Conservation (phyloP, 1,140 invertebrate genomes). For the Physella acuta region DNA sequence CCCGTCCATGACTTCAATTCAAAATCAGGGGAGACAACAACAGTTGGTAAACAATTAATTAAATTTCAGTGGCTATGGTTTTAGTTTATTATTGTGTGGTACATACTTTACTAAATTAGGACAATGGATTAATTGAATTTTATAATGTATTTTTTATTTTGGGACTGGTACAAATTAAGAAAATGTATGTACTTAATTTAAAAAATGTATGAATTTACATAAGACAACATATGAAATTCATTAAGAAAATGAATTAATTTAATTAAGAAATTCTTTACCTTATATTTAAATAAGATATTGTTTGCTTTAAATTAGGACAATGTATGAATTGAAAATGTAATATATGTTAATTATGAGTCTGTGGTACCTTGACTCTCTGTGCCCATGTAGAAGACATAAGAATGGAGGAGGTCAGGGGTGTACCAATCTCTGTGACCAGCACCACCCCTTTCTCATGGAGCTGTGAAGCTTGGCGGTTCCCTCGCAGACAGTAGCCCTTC, state of each 20-base stretch:
- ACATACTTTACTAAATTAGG: too few species aligned
- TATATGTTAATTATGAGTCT: neutral
- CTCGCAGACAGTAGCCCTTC: conserved; percentile 40
- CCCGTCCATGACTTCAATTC: too few species aligned
- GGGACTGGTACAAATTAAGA: too few species aligned
- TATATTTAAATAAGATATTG: neutral
- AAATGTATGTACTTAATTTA: too few species aligned
- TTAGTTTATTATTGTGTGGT: too few species aligned
- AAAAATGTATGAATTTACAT: too few species aligned
- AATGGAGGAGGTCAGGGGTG: conserved; percentile 20
- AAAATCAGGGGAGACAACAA: too few species aligned
- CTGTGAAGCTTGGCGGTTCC: conserved; percentile 28
- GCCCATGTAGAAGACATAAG: conserved; percentile 22
- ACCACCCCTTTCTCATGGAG: conserved; percentile 37
- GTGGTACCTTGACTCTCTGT: neutral
- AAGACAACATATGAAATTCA: neutral
- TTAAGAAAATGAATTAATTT: neutral
- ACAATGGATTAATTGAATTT: too few species aligned
- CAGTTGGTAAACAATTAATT: too few species aligned
- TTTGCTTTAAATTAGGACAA: neutral
- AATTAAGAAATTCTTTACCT: neutral
- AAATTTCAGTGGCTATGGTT: too few species aligned
- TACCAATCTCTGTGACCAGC: conserved; percentile 32
- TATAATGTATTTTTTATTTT: too few species aligned
- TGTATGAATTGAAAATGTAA: neutral